Base-by-base conservation (phyloP, 2,888 invertebrate species). In the Drymonia ruficornis region DNA sequence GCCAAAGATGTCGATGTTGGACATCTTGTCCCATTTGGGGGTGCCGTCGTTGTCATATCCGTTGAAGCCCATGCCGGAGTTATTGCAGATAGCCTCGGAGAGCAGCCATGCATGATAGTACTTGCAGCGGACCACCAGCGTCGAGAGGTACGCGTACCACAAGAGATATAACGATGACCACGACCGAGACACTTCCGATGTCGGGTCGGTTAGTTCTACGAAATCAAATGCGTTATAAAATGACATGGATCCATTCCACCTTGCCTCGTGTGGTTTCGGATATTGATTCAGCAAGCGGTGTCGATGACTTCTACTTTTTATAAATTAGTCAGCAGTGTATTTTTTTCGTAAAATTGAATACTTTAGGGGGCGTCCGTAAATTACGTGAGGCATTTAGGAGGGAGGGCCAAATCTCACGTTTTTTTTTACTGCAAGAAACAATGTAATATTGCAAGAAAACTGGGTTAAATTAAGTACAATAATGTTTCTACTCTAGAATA, bases 61-160 rank as follows among this genome's bases (percentile, higher is more conserved):
- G 70, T 96, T 95, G 84, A 96, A 97, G 0, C 99, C 99, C 79
- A 99, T 94, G 0, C 99, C 99, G 18, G 97, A 97, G 82, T 98
- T 97, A 86, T 99, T 99, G 86, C 98, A 98, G 67, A 99, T 96
- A 0, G 98, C 97, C 86, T 99, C 99, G 7, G 98, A 98, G 74
- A 99, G 93, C 55, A 97, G 93, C 99, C 99, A 99, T n/a, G 98
- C 99, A 84, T 98, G 97, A 91, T 99, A 99, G 93, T 99, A 99
- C 93, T 98, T 98, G 87, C 96, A 96, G 66, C 98, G 95, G 58
- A 96, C 96, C 59, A 97, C 93, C 66, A 97, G 94, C 50, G 98
- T 97, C 46, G 96, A 94, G 65, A 98, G 91, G 90, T 96, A 98
- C 83, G 96, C 95, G 78, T 97, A 94, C 88, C 94, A 93, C 16